Percentiles rank a stretch among this genome's conserved stretches.
phyloP scores from a whole-genome alignment of 2,113 vertebrate genomes.

The Otocyon megalotis region DNA sequence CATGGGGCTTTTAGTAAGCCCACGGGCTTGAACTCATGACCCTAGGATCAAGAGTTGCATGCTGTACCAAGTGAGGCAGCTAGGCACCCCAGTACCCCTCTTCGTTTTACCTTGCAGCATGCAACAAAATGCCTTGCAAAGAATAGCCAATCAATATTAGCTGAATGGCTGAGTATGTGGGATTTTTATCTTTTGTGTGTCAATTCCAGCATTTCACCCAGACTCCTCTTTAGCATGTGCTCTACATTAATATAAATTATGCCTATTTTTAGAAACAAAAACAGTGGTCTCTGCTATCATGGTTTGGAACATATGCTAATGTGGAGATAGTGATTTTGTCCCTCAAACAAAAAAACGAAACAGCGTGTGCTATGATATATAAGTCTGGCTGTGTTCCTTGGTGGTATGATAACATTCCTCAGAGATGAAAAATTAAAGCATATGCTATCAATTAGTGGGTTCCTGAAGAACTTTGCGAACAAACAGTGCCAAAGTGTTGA shows the following conservation, averaged over 20 bases:
- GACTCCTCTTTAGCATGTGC: neutral
- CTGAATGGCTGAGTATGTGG: neutral
- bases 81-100: neutral
- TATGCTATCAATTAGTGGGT: constrained; percentile 80
- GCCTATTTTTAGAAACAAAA: constrained; percentile 61
- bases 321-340: constrained; percentile 47
- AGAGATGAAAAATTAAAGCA: constrained; percentile 77
- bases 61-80: neutral
- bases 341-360: neutral
- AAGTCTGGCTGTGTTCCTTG: constrained; percentile 36
- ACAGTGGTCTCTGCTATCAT: neutral
- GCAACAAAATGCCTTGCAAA: neutral
- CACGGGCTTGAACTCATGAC: neutral
- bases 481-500: constrained; percentile 71
- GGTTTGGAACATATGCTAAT: neutral
- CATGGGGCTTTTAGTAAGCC: neutral
- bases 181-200: neutral
- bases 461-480: constrained; percentile 72
- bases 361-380: constrained; percentile 30
- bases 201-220: neutral
- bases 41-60: neutral
- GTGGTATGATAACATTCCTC: constrained; percentile 65
- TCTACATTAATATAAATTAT: neutral
- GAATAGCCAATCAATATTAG: neutral
- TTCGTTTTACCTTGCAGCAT: neutral